A percentile compares a stretch with the other conserved stretches of the same genome.
phyloP scores from a whole-genome alignment of 2,888 invertebrate genomes.

The Coenonympha arcania region DNA sequence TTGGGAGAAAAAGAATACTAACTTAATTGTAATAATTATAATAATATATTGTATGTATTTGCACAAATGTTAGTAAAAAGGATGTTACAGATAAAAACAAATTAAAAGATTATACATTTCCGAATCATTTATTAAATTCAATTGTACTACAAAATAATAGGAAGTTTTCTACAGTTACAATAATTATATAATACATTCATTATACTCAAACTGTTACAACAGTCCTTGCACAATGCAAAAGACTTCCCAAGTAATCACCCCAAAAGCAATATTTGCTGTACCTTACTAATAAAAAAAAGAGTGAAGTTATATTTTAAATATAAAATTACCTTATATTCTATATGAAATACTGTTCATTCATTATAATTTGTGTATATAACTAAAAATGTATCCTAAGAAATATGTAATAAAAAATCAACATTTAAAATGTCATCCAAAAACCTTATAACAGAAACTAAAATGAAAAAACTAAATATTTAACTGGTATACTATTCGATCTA shows the following conservation, averaged over 20 bases:
- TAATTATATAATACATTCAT: constrained; percentile 68
- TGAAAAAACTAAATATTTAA: constrained; percentile 34
- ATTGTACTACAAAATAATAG: constrained; percentile 76
- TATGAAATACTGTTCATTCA: constrained; percentile 68
- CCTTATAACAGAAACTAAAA: constrained; percentile 34
- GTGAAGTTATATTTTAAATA: constrained; percentile 31
- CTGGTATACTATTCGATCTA: constrained; percentile 41
- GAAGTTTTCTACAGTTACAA: constrained; percentile 72
- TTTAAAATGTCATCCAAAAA: constrained; percentile 41
- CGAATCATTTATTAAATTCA: constrained; percentile 69
- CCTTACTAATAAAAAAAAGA: constrained; percentile 34
- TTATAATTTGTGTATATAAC: constrained; percentile 50
- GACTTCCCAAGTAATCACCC: constrained; percentile 29
- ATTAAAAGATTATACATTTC: constrained; percentile 43
- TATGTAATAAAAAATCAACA: constrained; percentile 42
- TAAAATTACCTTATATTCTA: constrained; percentile 42
- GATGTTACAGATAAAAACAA: too few species aligned
- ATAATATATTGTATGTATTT: not conserved
- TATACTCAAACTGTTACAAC: constrained; percentile 64
- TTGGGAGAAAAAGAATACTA: too few species aligned
- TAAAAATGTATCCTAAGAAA: constrained; percentile 40
- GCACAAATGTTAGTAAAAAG: too few species aligned
- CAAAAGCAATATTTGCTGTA: constrained; percentile 34
- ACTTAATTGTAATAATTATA: not conserved
- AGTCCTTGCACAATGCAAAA: constrained; percentile 46